Evolutionary conservation across 2,113 vertebrate species (phyloP).

Genomic region (Potamarius usumacintae): DNA sequence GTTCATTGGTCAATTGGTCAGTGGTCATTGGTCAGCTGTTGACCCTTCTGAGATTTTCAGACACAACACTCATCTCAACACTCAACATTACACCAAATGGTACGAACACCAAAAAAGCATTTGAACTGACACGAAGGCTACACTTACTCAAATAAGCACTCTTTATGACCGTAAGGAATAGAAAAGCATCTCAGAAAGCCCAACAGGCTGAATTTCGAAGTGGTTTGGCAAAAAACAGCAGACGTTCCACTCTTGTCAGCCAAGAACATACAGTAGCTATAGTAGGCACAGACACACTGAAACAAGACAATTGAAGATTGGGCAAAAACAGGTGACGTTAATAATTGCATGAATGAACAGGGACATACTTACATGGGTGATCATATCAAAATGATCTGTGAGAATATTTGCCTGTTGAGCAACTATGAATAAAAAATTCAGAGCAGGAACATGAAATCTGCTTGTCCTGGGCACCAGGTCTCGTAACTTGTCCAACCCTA

Average conservation of each 20-base stretch:
- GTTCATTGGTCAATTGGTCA: no score
- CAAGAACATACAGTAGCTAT: not conserved
- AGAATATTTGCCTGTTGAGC: not conserved
- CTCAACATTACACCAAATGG: not conserved
- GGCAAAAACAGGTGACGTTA: not conserved
- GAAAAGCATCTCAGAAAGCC: not conserved
- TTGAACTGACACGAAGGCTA: not conserved
- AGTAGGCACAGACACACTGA: not conserved
- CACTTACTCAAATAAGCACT: not conserved
- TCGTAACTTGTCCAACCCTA: not conserved
- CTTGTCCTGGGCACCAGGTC: not conserved
- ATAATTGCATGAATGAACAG: no score
- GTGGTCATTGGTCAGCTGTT: no score
- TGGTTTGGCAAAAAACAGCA: not conserved
- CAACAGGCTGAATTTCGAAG: not conserved
- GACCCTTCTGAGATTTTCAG: no score
- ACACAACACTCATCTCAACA: not conserved
- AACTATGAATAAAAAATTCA: not conserved
- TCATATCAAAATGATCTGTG: no score
- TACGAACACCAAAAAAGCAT: not conserved
- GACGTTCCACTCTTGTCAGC: not conserved
- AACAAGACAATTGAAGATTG: not conserved
- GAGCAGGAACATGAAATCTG: not conserved
- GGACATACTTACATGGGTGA: no score
- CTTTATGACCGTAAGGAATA: not conserved